These are phyloP conservation scores for Lophura nycthemera DNA, from an alignment of 2,113 vertebrate genomes.

Conservation along the genomic window DNA sequence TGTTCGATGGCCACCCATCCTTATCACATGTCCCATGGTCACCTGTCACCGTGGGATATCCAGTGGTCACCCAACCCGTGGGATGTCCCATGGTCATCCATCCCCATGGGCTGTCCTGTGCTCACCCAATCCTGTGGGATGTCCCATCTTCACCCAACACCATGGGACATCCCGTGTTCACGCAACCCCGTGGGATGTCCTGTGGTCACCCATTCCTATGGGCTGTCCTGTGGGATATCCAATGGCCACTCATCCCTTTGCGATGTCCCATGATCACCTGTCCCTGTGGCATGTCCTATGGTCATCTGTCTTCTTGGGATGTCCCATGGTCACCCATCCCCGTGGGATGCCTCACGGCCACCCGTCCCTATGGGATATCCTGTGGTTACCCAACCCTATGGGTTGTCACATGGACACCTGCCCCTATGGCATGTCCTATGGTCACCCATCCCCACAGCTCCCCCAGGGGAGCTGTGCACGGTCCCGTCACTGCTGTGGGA, in stretches of 20 bases:
- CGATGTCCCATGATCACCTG: no score
- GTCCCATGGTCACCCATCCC: background rate
- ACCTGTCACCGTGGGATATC: no score
- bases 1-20: no score
- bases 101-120: rapidly evolving
- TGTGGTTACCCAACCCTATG: background rate
- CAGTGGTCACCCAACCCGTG: background rate
- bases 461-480: rapidly evolving
- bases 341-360: no score
- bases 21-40: background rate
- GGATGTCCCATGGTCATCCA: background rate
- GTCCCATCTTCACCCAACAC: no score
- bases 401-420: background rate
- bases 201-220: no score
- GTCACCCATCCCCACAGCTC: background rate
- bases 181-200: no score
- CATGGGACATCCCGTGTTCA: rapidly evolving
- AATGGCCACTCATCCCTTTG: no score
- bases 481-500: background rate
- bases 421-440: rapidly evolving
- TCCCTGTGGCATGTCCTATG: background rate
- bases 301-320: no score
- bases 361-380: no score
- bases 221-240: no score
- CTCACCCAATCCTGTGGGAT: no score